Evolutionary conservation across 64 coral and sea anemone species (phyloP).

Genomic region (Pocillopora verrucosa): DNA sequence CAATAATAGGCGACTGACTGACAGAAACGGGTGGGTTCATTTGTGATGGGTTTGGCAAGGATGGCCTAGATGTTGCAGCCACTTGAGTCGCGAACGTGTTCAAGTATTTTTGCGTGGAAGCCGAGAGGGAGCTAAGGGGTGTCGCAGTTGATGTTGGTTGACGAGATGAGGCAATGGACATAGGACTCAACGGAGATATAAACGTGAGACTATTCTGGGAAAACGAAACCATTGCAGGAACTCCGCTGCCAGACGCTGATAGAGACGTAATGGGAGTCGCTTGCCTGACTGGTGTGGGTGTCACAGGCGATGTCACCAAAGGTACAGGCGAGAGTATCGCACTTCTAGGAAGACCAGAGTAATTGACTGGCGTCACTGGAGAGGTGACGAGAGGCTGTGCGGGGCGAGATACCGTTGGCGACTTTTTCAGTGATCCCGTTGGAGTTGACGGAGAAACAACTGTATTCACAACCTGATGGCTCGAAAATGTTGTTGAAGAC

Average conservation of each 20-base stretch:
- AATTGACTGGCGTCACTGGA: not conserved
- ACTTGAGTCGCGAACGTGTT: constrained; percentile 33
- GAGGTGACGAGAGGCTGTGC: constrained; percentile 17
- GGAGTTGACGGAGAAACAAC: constrained; percentile 12
- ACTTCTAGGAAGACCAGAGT: not conserved
- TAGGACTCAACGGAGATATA: constrained; percentile 70
- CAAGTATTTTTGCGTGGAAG: constrained; percentile 39
- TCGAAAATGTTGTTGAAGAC: not conserved
- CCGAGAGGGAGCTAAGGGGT: constrained; percentile 26
- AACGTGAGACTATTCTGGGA: constrained; percentile 51
- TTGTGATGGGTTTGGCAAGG: not conserved
- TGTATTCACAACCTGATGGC: not conserved
- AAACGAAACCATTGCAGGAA: constrained; percentile 58
- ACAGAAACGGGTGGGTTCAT: not conserved
- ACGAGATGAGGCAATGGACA: not conserved
- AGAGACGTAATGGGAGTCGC: not conserved
- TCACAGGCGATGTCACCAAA: constrained; percentile 36
- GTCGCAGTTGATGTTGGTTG: not conserved
- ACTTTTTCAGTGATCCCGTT: not conserved
- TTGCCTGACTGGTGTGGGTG: constrained; percentile 14
- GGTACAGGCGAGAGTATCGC: not conserved
- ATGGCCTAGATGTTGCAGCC: not conserved
- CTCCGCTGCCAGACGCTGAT: constrained; percentile 7
- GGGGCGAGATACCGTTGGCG: constrained; percentile 11
- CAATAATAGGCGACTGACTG: not conserved